These are phyloP conservation scores for Nannoperca obscura DNA, from an alignment of 2,797 vertebrate species.

Conservation along the genomic window DNA sequence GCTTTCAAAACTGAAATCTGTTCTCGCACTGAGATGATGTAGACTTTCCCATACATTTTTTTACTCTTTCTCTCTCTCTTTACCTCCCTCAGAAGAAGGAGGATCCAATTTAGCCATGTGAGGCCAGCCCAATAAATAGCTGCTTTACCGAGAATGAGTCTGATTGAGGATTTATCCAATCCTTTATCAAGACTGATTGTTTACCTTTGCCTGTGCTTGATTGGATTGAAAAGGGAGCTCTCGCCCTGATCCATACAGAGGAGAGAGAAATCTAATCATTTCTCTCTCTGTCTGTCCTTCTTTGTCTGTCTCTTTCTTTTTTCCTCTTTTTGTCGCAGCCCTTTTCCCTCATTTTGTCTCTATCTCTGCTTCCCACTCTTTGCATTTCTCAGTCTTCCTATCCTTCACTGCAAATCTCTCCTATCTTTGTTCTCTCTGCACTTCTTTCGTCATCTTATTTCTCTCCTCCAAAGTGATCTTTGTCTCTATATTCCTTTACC, in stretches of 20 bases:
- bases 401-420: slow-evolving; percentile 25
- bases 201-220: slow-evolving; percentile 81
- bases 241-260: slow-evolving; percentile 72
- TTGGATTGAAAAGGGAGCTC: slow-evolving; percentile 80
- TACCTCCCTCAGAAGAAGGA: slow-evolving; percentile 54
- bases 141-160: slow-evolving; percentile 81
- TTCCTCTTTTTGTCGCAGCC: slow-evolving; percentile 40
- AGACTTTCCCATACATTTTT: slow-evolving; percentile 32
- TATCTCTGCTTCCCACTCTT: slow-evolving; percentile 21
- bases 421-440: slow-evolving; percentile 17
- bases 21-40: slow-evolving; percentile 32
- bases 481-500: slow-evolving; percentile 19
- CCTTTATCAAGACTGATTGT: slow-evolving; percentile 86
- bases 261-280: slow-evolving; percentile 76
- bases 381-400: slow-evolving; percentile 26
- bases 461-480: slow-evolving; percentile 7
- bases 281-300: slow-evolving; percentile 51
- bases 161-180: slow-evolving; percentile 86
- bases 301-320: slow-evolving; percentile 35
- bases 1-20: slow-evolving; percentile 30
- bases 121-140: slow-evolving; percentile 78
- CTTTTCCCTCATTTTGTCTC: slow-evolving; percentile 34
- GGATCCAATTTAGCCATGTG: slow-evolving; percentile 78
- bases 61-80: slow-evolving; percentile 22
- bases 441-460: slow-evolving; percentile 33